Evolutionary conservation across 2,888 invertebrate species (phyloP), one percentile per base, ranked within the genome.

Genomic region (Neocrepidodera transversa): DNA sequence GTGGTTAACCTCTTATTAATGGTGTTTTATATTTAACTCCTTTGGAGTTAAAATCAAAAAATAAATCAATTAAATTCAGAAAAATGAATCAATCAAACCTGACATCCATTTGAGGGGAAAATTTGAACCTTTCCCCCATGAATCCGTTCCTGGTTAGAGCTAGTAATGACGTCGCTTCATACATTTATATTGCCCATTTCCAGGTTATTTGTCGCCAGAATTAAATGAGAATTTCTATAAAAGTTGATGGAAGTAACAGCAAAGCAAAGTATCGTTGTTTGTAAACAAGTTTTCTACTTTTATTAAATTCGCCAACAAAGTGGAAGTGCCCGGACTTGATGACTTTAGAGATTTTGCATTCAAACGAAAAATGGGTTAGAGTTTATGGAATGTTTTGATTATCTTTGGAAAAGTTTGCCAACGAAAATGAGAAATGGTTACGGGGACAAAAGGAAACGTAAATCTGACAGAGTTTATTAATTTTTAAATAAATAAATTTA

Each of bases 151-250:
- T n/a, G n/a, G n/a, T n/a, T n/a, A n/a, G n/a, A 43, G 38, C 42
- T 38, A 11, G 45, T 38, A 47, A 38, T 58, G 38, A 58, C 45
- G 36, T 47, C 52, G 45, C 18, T 48, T 42, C 53, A 32, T 53
- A 48, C 52, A 51, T 57, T 57, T 57, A 58, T 58, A 58, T 53
- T 18, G 48, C 48, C 58, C 58, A 48, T 58, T 58, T 58, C 48
- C 48, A 48, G 52, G 48, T 45, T 58, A 53, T 58, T 58, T 53
- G 58, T 53, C 58, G 58, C 36, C 40, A 23, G 53, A 53, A 58
- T 53, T 58, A 53, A 58, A 58, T 38, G 58, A 48, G 58, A 23
- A 58, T 47, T 53, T 58, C 48, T 53, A 58, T 58, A 58, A 58
- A 58, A 58, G 52, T 58, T 58, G 40, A 58, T 53, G 48, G 42